Base-by-base conservation (phyloP, 2,113 vertebrate genomes). In the Chaenogobius annularis region DNA sequence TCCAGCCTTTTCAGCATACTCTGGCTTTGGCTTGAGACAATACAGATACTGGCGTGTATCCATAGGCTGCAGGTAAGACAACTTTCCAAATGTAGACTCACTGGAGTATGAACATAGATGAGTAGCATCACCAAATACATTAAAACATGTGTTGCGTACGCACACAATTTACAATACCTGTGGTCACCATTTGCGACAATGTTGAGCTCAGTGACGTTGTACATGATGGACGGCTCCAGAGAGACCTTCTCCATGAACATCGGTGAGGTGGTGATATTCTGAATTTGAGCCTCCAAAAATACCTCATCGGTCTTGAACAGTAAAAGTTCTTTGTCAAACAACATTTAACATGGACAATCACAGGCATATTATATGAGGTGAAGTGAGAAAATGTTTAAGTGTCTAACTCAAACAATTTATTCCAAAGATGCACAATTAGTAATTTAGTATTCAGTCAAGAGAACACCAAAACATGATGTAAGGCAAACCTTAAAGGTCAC, bases 161-260 rank as follows among this genome's bases (percentile, higher is more conserved):
- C 5, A 20, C n/a, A 40, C 19, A 40, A 55, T 61, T 35, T 69
- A 72, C 82, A 31, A 88, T 94, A 98, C 98, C 96, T 93, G 22
- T 94, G 80, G n/a, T 93, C 94, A 74, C 64, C 85, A 37, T 72
- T 72, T 3, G 59, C 65, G 81, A 97, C 94, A 0, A 84, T 90
- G 89, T 99, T 99, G 88, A 99, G 93, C 92, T 99, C 97, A 19
- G 94, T 94, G 68, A 99, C 97, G 26, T 94, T 96, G 91, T 99
- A 99, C 97, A 99, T 98, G 81, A 98, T 94, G 52, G 97, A 98
- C 0, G 98, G 98, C 59, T 99, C 98, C 74, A 99, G 83, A 26
- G 97, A 99, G 72, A 99, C 98, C 86, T 98, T 98, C 93, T 99
- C 98, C 98, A 99, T 99, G 87, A 97, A 99, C 98, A 99, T 99